Percentiles rank a stretch among this genome's conserved stretches.
Evolutionary conservation across 1,140 invertebrate species (phyloP).

Genomic region (Diachasmimorpha longicaudata): DNA sequence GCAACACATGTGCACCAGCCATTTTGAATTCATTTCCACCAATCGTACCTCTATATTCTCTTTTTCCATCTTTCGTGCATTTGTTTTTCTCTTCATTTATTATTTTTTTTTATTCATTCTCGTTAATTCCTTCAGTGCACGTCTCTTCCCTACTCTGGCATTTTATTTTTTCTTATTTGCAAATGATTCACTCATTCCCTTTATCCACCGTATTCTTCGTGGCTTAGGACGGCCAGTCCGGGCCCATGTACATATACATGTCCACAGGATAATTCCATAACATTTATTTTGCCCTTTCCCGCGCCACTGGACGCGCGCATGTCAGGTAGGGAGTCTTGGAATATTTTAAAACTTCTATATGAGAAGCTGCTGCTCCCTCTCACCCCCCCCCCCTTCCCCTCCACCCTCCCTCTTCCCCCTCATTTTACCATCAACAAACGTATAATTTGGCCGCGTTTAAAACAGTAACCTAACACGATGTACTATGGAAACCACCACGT

Average conservation of each 20-base stretch:
- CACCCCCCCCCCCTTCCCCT: not conserved
- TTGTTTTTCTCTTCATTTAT: slow-evolving; percentile 6
- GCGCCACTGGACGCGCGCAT: slow-evolving; percentile 34
- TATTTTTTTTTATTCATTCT: slow-evolving; percentile 5
- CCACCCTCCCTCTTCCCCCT: not conserved
- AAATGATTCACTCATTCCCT: not conserved
- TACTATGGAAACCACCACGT: slow-evolving; percentile 35
- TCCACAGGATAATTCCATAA: slow-evolving; percentile 55
- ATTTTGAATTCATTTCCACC: slow-evolving; percentile 62
- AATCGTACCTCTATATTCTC: slow-evolving; percentile 14
- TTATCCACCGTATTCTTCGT: not conserved
- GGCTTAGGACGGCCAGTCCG: slow-evolving; percentile 1
- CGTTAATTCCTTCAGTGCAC: not conserved
- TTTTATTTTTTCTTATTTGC: not conserved
- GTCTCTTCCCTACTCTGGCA: slow-evolving; percentile 12
- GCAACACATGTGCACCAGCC: slow-evolving; percentile 42
- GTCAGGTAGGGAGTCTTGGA: slow-evolving; percentile 36
- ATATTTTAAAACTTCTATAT: slow-evolving; percentile 51
- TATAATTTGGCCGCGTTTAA: slow-evolving; percentile 58
- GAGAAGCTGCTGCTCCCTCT: not conserved
- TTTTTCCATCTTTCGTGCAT: slow-evolving; percentile 11
- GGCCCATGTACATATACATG: slow-evolving; percentile 34
- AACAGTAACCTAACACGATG: slow-evolving; percentile 61
- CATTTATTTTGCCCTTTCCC: slow-evolving; percentile 61
- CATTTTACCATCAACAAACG: slow-evolving; percentile 39